Base-by-base conservation (phyloP, 2,888 invertebrate species). In the Octodonta nipae region DNA sequence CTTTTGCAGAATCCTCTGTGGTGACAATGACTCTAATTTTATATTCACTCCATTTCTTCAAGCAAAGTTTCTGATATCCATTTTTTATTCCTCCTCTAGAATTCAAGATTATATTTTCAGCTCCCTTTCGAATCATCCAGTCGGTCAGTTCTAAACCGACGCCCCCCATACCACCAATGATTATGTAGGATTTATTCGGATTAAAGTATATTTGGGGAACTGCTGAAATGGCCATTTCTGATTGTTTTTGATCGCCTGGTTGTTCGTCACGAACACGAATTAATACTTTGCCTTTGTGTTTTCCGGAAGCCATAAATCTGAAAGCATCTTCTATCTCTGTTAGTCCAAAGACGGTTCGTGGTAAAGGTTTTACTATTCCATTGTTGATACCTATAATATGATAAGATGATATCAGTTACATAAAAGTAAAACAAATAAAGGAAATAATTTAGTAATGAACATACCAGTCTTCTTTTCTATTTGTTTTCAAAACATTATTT, bases 221-320 rank as follows among this genome's bases (percentile, higher is more conserved):
- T 1, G 47, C 47, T 3, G 13, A 16, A 7, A 47, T 45, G n/a
- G 37, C 40, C 34, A 40, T 37, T 5, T 28, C 15, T 7, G 37
- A 39, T 1, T 34, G 34, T 3, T 31, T 30, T 3, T 35, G 6
- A 5, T 14, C 24, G 3, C 24, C 15, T 2, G 37, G 13, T 8
- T 30, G 26, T 41, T 56, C 56, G 4, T 50, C 42, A 12, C 55
- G 38, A 13, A 58, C 46, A 48, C 64, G 53, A 14, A 69, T 51
- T 8, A 68, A 34, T 2, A 66, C 63, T 65, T 88, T 88, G 29
- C 86, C 87, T 31, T 82, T 78, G 52, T 87, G 86, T 56, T 84
- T 83, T n/a, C n/a, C n/a, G n/a, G n/a, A n/a, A n/a, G n/a, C n/a
- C n/a, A n/a, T n/a, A n/a, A n/a, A n/a, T n/a, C 73, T 65, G 55